phyloP scores from a whole-genome alignment of 2,113 vertebrate genomes.

The Sphyrna mokarran region DNA sequence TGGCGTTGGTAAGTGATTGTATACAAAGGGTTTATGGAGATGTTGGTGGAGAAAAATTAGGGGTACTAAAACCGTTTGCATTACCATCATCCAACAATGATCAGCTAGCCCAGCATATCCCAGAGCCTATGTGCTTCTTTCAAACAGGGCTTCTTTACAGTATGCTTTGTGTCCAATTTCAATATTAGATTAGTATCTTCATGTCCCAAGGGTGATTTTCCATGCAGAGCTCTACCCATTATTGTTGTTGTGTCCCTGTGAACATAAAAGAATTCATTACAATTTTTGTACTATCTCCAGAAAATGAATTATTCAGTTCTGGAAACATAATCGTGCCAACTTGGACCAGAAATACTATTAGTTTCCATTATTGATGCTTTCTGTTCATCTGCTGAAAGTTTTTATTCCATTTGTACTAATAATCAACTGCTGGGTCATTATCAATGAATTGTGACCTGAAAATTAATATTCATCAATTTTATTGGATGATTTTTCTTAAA shows the following conservation, averaged over 20 bases:
- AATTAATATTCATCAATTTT: neutral
- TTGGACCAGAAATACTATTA: neutral
- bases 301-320: constrained; percentile 32
- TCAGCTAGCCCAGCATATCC: neutral
- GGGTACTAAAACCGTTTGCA: neutral
- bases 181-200: neutral
- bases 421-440: neutral
- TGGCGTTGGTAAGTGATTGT: neutral
- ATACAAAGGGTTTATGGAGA: neutral
- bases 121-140: neutral
- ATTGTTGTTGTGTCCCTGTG: neutral
- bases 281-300: constrained; percentile 23
- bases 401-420: neutral
- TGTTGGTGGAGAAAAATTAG: neutral
- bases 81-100: neutral
- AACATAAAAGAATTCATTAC: neutral
- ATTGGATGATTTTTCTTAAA: neutral
- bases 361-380: constrained; percentile 27
- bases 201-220: neutral
- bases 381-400: neutral
- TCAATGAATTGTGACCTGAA: neutral
- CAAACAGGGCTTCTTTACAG: neutral
- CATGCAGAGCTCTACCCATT: neutral
- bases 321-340: neutral
- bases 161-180: neutral